phyloP scores from a whole-genome alignment of 2,113 vertebrate genomes.

The Ranitomeya variabilis region DNA sequence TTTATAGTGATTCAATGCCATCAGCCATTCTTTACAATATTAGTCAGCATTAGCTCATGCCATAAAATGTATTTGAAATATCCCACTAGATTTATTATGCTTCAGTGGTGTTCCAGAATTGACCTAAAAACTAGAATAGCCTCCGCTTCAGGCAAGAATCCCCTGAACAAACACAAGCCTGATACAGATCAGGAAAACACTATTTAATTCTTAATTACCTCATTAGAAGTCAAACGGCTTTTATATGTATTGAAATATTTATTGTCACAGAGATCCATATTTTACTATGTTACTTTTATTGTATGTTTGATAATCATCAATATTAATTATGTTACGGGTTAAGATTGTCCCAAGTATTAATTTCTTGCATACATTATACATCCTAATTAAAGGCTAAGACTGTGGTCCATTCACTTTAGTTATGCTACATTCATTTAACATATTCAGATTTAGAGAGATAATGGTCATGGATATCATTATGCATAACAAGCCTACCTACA shows the following conservation, averaged over 20 bases:
- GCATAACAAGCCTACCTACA: neutral
- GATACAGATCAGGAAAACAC: neutral
- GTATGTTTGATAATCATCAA: neutral
- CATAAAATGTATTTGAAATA: conserved; percentile 51
- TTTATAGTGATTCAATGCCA: conserved; percentile 22
- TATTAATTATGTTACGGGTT: neutral
- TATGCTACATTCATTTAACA: neutral
- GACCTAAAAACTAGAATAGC: conserved; percentile 58
- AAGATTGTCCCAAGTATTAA: neutral
- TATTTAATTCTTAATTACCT: conserved; percentile 41
- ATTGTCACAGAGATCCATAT: neutral
- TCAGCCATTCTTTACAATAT: conserved; percentile 34
- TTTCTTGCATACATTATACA: neutral
- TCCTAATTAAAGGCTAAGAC: neutral
- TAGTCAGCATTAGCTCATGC: conserved; percentile 27
- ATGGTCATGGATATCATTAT: too few species aligned
- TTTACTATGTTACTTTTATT: neutral
- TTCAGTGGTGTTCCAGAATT: conserved; percentile 46
- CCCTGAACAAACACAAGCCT: conserved; percentile 42
- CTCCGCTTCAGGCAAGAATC: conserved; percentile 48
- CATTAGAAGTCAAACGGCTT: neutral
- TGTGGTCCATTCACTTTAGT: neutral
- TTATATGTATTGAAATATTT: conserved; percentile 20
- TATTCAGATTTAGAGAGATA: too few species aligned
- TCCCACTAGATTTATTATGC: conserved; percentile 47